These are phyloP conservation scores for Campoplex nolae DNA, from an alignment of 2,888 invertebrate species.

Conservation along the genomic window DNA sequence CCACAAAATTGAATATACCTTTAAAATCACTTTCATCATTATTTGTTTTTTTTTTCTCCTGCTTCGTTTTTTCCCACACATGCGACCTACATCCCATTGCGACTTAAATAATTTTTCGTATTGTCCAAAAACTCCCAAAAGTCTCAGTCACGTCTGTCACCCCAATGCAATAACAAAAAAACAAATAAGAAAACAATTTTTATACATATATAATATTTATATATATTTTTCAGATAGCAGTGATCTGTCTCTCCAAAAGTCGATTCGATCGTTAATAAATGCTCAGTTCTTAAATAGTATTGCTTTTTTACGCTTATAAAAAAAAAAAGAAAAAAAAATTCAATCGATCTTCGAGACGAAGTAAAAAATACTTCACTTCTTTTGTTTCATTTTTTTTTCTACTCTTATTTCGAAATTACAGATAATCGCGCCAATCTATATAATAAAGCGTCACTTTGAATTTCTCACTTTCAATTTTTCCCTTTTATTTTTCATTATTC, in stretches of 20 bases:
- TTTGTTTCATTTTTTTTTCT: background rate
- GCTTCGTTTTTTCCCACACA: background rate
- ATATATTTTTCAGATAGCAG: background rate
- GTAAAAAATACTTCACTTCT: conserved; percentile 10
- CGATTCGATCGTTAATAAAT: conserved; percentile 54
- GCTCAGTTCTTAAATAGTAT: conserved; percentile 10
- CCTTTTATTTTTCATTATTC: conserved; percentile 41
- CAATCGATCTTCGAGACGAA: conserved; percentile 5
- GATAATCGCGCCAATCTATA: conserved; percentile 38
- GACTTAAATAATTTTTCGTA: conserved; percentile 18
- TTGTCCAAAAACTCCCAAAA: conserved; percentile 42
- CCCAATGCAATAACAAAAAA: conserved; percentile 3
- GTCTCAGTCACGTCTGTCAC: conserved; percentile 36
- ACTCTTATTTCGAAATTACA: background rate
- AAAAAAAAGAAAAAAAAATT: conserved; percentile 5
- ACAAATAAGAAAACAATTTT: background rate
- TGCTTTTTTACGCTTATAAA: background rate
- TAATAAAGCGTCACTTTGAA: conserved; percentile 39
- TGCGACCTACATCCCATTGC: conserved; percentile 7
- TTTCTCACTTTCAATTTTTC: conserved; percentile 44
- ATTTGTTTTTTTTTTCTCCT: conserved; percentile 59
- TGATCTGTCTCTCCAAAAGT: conserved; percentile 13
- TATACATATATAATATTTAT: background rate
- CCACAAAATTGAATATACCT: conserved; percentile 82
- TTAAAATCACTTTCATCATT: conserved; percentile 73